A percentile compares a stretch with the other conserved stretches of the same genome.
These are phyloP conservation scores for Ellobium chinense DNA, from an alignment of 2,888 invertebrate genomes.

Conservation along the genomic window DNA sequence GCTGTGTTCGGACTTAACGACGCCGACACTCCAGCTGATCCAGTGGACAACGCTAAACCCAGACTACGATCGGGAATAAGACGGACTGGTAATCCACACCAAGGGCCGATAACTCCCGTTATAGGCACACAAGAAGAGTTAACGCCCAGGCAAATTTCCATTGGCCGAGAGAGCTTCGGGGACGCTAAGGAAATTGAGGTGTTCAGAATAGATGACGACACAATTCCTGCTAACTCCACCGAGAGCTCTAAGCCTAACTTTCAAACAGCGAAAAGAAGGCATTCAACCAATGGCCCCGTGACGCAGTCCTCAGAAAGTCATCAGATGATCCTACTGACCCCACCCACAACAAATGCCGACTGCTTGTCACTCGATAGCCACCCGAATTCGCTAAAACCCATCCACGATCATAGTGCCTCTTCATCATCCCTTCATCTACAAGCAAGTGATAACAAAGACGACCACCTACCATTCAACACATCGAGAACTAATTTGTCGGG, in stretches of 20 bases:
- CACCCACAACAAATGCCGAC: too few relatives aligned
- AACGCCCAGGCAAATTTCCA: background rate
- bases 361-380: too few relatives aligned
- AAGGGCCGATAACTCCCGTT: background rate
- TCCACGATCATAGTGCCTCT: too few relatives aligned
- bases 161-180: too few relatives aligned
- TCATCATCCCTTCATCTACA: background rate
- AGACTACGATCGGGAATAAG: constrained; percentile 1
- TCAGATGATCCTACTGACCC: background rate
- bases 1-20: background rate
- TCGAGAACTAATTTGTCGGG: background rate
- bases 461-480: background rate
- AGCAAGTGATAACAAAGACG: background rate
- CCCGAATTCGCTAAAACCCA: too few relatives aligned
- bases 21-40: background rate
- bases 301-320: too few relatives aligned
- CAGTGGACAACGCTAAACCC: constrained; percentile 19
- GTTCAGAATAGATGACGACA: background rate
- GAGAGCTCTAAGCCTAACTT: too few relatives aligned
- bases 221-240: too few relatives aligned
- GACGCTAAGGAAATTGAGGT: background rate
- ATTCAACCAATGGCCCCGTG: too few relatives aligned
- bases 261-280: too few relatives aligned
- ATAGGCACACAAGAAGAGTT: background rate
- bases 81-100: background rate